Base-by-base conservation (phyloP, 2,113 vertebrate species). In the Loxodonta africana region DNA sequence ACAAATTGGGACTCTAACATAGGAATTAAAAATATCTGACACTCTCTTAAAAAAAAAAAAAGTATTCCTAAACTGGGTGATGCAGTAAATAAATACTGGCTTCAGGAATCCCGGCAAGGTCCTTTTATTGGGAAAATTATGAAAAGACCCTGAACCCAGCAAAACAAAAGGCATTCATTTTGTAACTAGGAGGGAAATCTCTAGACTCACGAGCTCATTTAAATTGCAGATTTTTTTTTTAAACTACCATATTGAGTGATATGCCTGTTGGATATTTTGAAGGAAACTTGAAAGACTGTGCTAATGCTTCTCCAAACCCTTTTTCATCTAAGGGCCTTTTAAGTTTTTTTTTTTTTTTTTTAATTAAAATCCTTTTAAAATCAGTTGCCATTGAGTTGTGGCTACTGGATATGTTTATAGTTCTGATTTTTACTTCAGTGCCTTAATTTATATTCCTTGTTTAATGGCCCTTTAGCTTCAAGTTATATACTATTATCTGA, bases 391-490 rank as follows among this genome's bases (percentile, higher is more conserved):
- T 26, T 9, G 26, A 65, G 60, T 21, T 23, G 18, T 51, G 37
- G 8, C 80, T 73, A 65, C 17, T 17, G 12, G 37, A 78, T 65
- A 78, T 21, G 44, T 57, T 90, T 83, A 92, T 21, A 78, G 51
- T 73, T 78, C 17, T 80, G 30, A 86, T 86, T 91, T 96, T 91
- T 57, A 53, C 25, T 88, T 95, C 2, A 74, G 83, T 71, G n/a
- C 65, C 51, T 97, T 71, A 41, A 95, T 77, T n/a, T 77, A n/a
- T 69, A 91, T 89, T 77, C 60, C 60, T 86, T 89, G n/a, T 88
- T 30, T 69, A 76, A 81, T 5, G 12, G 48, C n/a, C 53, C 5
- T 74, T 69, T n/a, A 88, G 33, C 33, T 91, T 94, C 51, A 91
- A 41, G 28, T 41, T 81, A 88, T 62, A 48, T 33, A 51, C n/a